Base-by-base conservation (phyloP, 2,888 invertebrate species). In the Zygothrica quintamaculata region DNA sequence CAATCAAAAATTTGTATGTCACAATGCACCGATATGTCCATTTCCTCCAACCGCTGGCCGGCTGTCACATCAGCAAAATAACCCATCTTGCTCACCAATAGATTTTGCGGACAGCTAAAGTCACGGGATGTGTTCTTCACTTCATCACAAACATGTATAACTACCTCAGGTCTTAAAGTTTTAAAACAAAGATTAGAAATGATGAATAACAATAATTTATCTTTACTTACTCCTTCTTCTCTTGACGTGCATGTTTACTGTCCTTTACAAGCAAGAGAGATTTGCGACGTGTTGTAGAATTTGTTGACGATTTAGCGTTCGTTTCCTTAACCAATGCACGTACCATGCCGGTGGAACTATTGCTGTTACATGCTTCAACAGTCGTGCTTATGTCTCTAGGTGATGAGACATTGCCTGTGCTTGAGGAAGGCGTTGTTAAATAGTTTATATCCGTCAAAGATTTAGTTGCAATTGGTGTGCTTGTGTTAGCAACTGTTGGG, bases 21-120 rank as follows among this genome's bases (percentile, higher is more conserved):
- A 89, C 98, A 99, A 89, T 98, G 98, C 0, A 99, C 98, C 0
- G 98, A 98, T 75, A 99, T 98, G 87, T 98, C 98, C 94, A 98
- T 97, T 85, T 98, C 98, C 87, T 96, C 95, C 5, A 97, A 90
- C 57, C 94, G 93, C 88, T 96, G 96, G 84, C 94, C 96, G 11
- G 95, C 94, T 0, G 96, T 96, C 2, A 97, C 96, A 87, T 96
- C 96, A 7, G 96, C 96, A 91, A 98, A 99, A 89, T 98, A 99
- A 8, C 97, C 97, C 98, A 98, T 98, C 92, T 98, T 97, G 51
- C 95, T 94, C 0, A 98, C 94, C 11, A 98, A 92, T 48, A 98
- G 91, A 79, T 95, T 95, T 89, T 98, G 96, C 0, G 96, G 95
- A 88, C 98, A 98, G 50, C 94, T 93, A 89, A 98, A 99, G 89